Base-by-base conservation (phyloP, 2,888 invertebrate genomes). In the Eulithis testata region DNA sequence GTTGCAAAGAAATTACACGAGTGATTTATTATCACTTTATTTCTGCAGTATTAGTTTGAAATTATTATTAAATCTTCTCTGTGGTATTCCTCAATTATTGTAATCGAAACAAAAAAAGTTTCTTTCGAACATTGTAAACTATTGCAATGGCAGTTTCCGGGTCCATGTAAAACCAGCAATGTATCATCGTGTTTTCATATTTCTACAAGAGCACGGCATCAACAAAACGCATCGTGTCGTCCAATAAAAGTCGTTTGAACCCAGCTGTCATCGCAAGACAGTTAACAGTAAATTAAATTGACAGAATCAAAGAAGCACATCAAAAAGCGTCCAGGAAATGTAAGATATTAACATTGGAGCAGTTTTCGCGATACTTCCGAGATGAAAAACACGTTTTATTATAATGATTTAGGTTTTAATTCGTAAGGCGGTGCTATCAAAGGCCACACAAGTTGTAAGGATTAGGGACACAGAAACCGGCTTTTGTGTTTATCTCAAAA, bases 241-340 rank as follows among this genome's bases (percentile, higher is more conserved):
- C 50, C 61, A 57, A 65, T 62, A 68, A 70, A 62, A 67, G 52
- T 57, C 58, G 66, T 73, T 73, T 60, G 70, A 73, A 69, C 65
- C 54, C 67, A 66, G 68, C 71, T 73, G 73, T 71, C 73, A 67
- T 73, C 76, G 75, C 21, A n/a, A 76, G 75, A 73, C 68, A 71
- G 61, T 57, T 44, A 36, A 31, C 51, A n/a, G 75, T 81, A 77
- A 80, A 80, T 79, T 78, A 80, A 77, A 78, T 77, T 72, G 75
- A 74, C 70, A 70, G 58, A 77, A 82, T 82, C 82, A 81, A 82
- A 81, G 81, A 56, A 61, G 45, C 64, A 69, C 74, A 75, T 78
- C 76, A 76, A 80, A 76, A 78, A 73, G 51, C 63, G 68, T 69
- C 55, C 74, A 72, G 79, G 79, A 78, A 75, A 77, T 78, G 79